Conservation (phyloP, 2,113 vertebrate species). For the Entelurus aequoreus region DNA sequence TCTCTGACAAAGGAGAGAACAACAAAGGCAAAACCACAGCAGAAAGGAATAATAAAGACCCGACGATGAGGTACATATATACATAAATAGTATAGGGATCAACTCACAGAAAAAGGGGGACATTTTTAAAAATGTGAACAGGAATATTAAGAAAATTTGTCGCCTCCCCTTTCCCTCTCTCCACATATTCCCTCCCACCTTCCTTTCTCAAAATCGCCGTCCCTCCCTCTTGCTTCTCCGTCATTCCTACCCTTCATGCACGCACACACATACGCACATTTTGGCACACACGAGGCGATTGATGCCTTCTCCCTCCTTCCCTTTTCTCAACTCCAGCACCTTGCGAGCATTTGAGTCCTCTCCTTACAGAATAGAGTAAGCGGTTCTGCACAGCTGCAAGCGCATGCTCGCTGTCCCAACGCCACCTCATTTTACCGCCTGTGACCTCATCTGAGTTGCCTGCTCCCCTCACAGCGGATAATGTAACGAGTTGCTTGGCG, state of each 20-base stretch:
- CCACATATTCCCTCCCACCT: conserved; percentile 60
- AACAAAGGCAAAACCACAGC: conserved; percentile 27
- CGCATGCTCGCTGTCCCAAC: conserved; percentile 28
- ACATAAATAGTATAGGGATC: conserved; percentile 12
- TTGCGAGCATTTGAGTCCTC: conserved; percentile 49
- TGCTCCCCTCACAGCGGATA: conserved; percentile 25
- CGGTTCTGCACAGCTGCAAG: conserved; percentile 49
- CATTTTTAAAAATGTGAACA: conserved; percentile 47
- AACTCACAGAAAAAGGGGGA: conserved; percentile 25
- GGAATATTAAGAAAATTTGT: conserved; percentile 58
- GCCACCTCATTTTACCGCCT: conserved; percentile 14
- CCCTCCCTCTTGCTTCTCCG: conserved; percentile 54
- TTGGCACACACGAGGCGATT: conserved; percentile 42
- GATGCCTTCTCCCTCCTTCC: conserved; percentile 56
- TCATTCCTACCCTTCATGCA: conserved; percentile 52
- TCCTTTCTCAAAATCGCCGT: conserved; percentile 52
- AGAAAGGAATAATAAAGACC: conserved; percentile 38
- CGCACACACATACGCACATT: conserved; percentile 25
- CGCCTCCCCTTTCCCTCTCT: conserved; percentile 65
- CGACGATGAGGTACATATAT: conserved; percentile 22
- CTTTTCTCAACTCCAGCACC: conserved; percentile 46
- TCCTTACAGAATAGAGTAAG: conserved; percentile 35
- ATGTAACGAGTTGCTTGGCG: conserved; percentile 34
- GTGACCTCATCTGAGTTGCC: conserved; percentile 27
- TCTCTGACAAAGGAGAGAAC: conserved; percentile 40